Conservation (phyloP, 2,113 vertebrate genomes). For the Terrapene triunguis region DNA sequence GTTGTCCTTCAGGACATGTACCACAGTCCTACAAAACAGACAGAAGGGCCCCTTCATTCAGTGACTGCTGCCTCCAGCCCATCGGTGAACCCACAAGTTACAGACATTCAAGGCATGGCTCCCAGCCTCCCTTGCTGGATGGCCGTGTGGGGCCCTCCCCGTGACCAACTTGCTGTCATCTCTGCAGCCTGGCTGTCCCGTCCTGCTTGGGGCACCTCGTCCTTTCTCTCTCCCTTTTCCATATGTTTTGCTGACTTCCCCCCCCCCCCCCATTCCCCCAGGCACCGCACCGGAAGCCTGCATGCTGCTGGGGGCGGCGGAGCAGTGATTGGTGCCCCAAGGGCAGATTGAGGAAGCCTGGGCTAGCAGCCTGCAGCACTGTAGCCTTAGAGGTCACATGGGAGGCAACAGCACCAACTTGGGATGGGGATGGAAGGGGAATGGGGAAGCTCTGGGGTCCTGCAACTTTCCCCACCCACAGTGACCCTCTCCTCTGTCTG, state of each 20-base stretch:
- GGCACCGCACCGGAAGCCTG: background rate
- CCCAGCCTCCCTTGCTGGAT: background rate
- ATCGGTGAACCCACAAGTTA: rapidly evolving
- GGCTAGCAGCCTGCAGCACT: background rate
- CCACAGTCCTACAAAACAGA: background rate
- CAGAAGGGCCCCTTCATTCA: background rate
- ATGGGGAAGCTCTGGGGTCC: background rate
- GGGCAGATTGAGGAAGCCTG: rapidly evolving
- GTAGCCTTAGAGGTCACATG: no score
- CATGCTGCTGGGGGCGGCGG: rapidly evolving
- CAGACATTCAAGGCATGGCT: background rate
- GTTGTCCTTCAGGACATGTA: background rate
- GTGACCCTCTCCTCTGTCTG: background rate
- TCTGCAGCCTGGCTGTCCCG: background rate
- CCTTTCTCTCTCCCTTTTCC: rapidly evolving
- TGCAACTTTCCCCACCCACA: background rate
- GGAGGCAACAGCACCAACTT: background rate
- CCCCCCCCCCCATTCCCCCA: background rate
- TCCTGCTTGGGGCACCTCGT: background rate
- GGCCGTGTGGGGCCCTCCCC: background rate
- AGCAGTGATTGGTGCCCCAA: rapidly evolving
- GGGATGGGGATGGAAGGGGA: background rate
- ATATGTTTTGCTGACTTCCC: slow-evolving; percentile 2
- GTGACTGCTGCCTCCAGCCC: background rate
- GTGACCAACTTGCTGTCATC: rapidly evolving